phyloP scores from a whole-genome alignment of 2,797 vertebrate genomes.

The Dallia pectoralis region DNA sequence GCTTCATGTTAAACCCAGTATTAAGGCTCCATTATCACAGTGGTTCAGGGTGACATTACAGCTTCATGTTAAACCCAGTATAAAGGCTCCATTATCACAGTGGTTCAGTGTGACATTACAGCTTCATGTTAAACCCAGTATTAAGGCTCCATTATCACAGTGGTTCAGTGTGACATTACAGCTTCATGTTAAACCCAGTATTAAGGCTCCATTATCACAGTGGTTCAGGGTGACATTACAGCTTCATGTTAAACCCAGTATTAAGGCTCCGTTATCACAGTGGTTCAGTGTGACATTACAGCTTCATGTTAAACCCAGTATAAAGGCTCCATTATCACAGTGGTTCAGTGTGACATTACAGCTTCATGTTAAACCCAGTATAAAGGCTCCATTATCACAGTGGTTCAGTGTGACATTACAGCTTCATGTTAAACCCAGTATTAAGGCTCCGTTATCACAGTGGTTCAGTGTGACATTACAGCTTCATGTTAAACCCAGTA shows the following conservation, averaged over 20 bases:
- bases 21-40: not conserved
- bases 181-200: not conserved
- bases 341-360: constrained; percentile 8
- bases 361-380: not conserved
- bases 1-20: not conserved
- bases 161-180: constrained; percentile 8
- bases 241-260: not conserved
- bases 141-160: not conserved
- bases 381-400: not conserved
- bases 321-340: not conserved
- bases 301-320: not conserved
- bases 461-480: constrained; percentile 8
- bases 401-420: constrained; percentile 8
- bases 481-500: not conserved
- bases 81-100: not conserved
- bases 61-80: not conserved
- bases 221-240: constrained; percentile 8
- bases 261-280: not conserved
- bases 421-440: not conserved
- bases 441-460: not conserved
- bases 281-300: constrained; percentile 8
- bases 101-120: constrained; percentile 8
- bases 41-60: constrained; percentile 8
- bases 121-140: not conserved
- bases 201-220: not conserved